Evolutionary conservation across 2,797 vertebrate species (phyloP).

Genomic region (Vireo griseus): DNA sequence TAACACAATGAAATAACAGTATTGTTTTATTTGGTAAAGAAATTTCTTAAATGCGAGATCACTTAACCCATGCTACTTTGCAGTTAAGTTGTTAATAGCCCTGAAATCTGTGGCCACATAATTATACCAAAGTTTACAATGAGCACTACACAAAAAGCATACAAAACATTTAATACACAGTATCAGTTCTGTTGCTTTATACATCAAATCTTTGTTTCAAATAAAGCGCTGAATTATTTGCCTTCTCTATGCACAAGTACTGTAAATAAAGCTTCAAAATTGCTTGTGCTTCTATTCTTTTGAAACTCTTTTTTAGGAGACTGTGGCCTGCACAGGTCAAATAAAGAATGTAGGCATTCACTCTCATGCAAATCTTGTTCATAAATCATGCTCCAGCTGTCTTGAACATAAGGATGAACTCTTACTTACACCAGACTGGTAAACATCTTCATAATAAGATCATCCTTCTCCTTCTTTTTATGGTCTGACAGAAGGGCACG

Average conservation of each 20-base stretch:
- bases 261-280: not conserved
- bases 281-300: not conserved
- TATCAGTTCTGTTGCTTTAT: not conserved
- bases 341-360: not conserved
- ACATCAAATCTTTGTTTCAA: not conserved
- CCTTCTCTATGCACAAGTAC: not conserved
- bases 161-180: not conserved
- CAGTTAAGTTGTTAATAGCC: not conserved
- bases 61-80: not conserved
- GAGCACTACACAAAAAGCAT: not conserved
- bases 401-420: not conserved
- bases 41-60: not conserved
- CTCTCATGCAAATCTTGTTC: not conserved
- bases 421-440: not conserved
- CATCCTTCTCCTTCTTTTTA: not conserved
- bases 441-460: not conserved
- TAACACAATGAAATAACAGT: not conserved
- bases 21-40: not conserved
- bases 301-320: not conserved
- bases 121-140: not conserved
- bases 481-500: not conserved
- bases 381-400: not conserved
- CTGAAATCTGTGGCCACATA: accelerated
- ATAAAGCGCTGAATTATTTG: not conserved
- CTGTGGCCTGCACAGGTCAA: not conserved